Percentiles rank a stretch among this genome's conserved stretches.
Conservation (phyloP, 2,113 vertebrate species). For the Gasterosteus nipponicus region DNA sequence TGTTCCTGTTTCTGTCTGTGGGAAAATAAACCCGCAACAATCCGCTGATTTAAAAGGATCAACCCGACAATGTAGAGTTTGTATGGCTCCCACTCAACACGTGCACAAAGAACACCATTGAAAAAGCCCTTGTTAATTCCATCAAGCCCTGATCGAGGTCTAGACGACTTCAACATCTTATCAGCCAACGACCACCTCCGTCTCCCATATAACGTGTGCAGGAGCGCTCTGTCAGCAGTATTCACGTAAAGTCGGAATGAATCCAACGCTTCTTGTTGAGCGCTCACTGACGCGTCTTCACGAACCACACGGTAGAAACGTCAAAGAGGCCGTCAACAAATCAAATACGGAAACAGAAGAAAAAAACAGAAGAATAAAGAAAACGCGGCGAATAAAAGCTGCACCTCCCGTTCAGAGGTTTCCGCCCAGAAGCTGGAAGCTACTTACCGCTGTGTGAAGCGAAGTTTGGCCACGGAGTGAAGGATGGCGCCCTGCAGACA, state of each 20-base stretch:
- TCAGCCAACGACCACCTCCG: constrained; percentile 27
- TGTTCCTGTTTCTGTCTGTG: background rate
- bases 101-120: background rate
- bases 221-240: background rate
- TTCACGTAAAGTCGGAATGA: background rate
- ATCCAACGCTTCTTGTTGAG: background rate
- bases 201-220: background rate
- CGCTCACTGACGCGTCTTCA: background rate
- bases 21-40: background rate
- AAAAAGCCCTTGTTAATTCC: background rate
- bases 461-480: constrained; percentile 21
- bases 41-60: background rate
- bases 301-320: background rate
- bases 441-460: constrained; percentile 72
- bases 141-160: constrained; percentile 25
- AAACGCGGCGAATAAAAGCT: background rate
- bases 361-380: background rate
- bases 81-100: background rate
- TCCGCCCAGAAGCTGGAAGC: background rate
- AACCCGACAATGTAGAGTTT: background rate
- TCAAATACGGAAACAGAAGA: background rate
- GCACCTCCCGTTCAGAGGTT: background rate
- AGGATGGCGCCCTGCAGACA: constrained; percentile 39
- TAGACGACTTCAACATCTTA: constrained; percentile 42
- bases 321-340: background rate